phyloP scores from a whole-genome alignment of 2,113 vertebrate species.

The Lontra canadensis region DNA sequence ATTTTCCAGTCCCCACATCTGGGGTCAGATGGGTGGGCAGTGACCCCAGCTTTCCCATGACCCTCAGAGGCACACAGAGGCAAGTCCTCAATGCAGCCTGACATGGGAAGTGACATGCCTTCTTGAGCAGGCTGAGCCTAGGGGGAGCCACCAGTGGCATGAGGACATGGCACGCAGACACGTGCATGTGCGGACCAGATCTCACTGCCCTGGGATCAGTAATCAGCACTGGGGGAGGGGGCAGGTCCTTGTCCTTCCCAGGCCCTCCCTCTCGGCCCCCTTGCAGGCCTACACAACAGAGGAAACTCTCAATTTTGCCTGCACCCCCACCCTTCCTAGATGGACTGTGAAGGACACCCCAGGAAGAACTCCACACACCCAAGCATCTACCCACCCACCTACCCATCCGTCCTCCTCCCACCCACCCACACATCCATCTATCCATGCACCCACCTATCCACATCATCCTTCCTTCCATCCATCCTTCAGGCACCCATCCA shows the following conservation, averaged over 20 bases:
- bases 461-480: background rate
- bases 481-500: background rate
- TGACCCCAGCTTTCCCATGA: background rate
- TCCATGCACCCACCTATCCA: background rate
- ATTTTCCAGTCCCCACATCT: background rate
- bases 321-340: background rate
- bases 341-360: too few relatives aligned
- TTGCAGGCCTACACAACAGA: background rate
- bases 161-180: too few relatives aligned
- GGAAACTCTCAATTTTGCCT: background rate
- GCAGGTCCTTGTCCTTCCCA: background rate
- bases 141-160: accelerated
- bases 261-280: background rate
- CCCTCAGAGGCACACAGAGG: background rate
- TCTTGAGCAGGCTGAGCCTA: background rate
- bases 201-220: background rate
- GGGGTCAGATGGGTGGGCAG: background rate
- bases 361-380: background rate
- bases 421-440: background rate
- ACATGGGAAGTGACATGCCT: too few relatives aligned
- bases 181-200: background rate
- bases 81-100: background rate
- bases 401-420: too few relatives aligned
- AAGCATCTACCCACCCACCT: too few relatives aligned
- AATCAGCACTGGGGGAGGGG: too few relatives aligned